Conservation (phyloP, 2,113 vertebrate species). For the Pseudorhombus dupliciocellatus region DNA sequence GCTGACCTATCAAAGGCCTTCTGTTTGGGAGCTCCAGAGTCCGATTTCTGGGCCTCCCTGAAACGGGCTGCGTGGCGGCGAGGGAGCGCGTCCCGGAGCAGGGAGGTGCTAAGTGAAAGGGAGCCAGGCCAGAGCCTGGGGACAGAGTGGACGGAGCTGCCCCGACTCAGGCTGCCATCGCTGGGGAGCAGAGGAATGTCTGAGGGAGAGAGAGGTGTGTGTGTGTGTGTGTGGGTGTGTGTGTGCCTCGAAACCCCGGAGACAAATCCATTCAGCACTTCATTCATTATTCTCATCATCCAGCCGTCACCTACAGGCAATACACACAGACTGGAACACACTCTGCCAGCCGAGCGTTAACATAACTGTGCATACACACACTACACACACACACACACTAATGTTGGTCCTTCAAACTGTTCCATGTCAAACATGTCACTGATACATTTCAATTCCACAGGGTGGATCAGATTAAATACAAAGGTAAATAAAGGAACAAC, state of each 20-base stretch:
- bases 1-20: constrained; percentile 68
- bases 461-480: background rate
- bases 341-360: constrained; percentile 26
- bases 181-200: constrained; percentile 70
- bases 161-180: constrained; percentile 58
- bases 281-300: constrained; percentile 65
- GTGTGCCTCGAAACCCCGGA: constrained; percentile 51
- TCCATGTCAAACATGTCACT: constrained; percentile 46
- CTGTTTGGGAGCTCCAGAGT: constrained; percentile 62
- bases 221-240: constrained; percentile 32
- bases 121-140: constrained; percentile 56
- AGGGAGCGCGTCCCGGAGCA: constrained; percentile 26
- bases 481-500: no score
- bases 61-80: constrained; percentile 41
- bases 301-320: constrained; percentile 54
- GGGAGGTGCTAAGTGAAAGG: constrained; percentile 63
- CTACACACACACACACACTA: constrained; percentile 18
- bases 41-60: constrained; percentile 66
- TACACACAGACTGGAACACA: constrained; percentile 9
- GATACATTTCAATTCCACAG: constrained; percentile 32
- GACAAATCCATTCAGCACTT: constrained; percentile 71
- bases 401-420: constrained; percentile 16
- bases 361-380: constrained; percentile 2
- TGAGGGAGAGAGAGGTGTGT: constrained; percentile 35
- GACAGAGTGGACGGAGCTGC: constrained; percentile 48